Evolutionary conservation across 1,140 invertebrate species (phyloP), one percentile per base, ranked within the genome.

Genomic region (Daktulosphaira vitifoliae): DNA sequence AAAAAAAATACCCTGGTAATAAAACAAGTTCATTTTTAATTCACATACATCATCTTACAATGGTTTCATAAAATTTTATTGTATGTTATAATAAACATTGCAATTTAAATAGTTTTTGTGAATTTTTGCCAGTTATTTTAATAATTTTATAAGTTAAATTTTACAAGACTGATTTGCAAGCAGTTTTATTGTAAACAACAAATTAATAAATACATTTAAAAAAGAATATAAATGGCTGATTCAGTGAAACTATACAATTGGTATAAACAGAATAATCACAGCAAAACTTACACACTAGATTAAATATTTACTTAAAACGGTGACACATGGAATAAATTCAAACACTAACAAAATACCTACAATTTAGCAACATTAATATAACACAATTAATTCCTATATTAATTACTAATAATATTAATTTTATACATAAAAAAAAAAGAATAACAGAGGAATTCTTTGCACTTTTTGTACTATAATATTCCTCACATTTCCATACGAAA

Each of bases 291-390:
- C n/a, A 62, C 1, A 62, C 56, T 62, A 62, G 42, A 62, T 62
- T 62, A 62, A 62, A 62, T 62, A 46, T 62, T 62, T 59, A 46
- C 42, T 62, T 25, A 62, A 62, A 62, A 48, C 26, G 42, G 56
- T 62, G 56, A 48, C 56, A 62, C 56, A 48, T 62, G 56, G 56
- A 62, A 62, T 62, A 62, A 56, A 59, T 59, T 59, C 42, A 62
- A 62, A 62, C 42, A 48, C 54, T 44, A 59, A 59, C 54, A 46
- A 26, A 44, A 56, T 9, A 56, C 53, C 53, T 56, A 56, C 53
- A 44, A 59, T 26, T 44, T 25, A 62, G 42, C 25, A 62, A 48
- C 42, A 46, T 62, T 48, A 20, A 48, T 23, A 46, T 46, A 59
- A 59, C 54, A 59, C 56, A 46, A 48, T 62, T 48, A 29, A 48